Evolutionary conservation across 2,888 invertebrate genomes (phyloP).

Genomic region (Thereva unica): DNA sequence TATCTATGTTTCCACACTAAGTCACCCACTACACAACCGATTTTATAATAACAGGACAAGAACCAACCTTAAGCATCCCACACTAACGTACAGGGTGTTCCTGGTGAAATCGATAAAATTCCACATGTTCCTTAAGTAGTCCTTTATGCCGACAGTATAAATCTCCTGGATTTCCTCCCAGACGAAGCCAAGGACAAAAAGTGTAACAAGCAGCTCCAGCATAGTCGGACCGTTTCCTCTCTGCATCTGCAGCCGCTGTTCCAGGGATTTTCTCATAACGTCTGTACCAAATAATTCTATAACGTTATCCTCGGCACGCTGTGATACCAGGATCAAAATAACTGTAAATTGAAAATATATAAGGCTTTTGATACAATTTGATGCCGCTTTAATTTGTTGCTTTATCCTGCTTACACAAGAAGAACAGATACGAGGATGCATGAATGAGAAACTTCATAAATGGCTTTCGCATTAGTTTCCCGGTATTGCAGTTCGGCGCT

Average conservation of each 20-base stretch:
- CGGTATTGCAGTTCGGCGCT: conserved; percentile 78
- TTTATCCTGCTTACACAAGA: conserved; percentile 74
- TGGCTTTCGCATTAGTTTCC: conserved; percentile 86
- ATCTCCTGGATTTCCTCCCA: conserved; percentile 93
- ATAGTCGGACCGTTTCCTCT: conserved; percentile 85
- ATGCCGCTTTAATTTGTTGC: neutral
- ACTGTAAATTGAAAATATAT: conserved; percentile 62
- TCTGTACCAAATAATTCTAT: conserved; percentile 75
- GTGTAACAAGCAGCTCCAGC: conserved; percentile 78
- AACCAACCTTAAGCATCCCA: conserved; percentile 64
- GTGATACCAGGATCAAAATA: conserved; percentile 88
- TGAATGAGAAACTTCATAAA: conserved; percentile 97
- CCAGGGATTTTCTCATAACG: conserved; percentile 66
- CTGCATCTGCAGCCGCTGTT: conserved; percentile 69
- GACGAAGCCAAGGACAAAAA: conserved; percentile 87
- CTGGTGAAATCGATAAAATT: conserved; percentile 94
- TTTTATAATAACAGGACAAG: neutral
- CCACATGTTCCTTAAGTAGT: conserved; percentile 92
- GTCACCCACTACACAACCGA: neutral
- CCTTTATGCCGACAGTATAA: conserved; percentile 81
- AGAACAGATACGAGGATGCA: conserved; percentile 91
- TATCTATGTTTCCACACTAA: neutral
- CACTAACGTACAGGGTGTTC: conserved; percentile 81
- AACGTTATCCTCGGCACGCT: conserved; percentile 79
- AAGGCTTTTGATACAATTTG: neutral